Base-by-base conservation (phyloP, 92 coral and sea anemone genomes). In the Epizoanthus rinbou region DNA sequence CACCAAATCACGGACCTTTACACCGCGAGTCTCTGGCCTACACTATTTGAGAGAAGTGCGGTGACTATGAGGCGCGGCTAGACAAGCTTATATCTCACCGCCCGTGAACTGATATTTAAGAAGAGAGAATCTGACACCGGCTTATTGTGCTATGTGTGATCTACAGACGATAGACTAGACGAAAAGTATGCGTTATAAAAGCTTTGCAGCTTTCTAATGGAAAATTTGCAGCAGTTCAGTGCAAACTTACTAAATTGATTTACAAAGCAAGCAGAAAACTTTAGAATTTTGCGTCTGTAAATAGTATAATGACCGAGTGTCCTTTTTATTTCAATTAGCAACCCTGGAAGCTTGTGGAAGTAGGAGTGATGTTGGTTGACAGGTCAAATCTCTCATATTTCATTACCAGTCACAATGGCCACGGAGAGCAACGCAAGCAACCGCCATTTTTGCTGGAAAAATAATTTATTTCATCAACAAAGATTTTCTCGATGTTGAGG, bases 61-160 rank as follows among this genome's bases (percentile, higher is more conserved):
- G 82, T 62, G 71, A 78, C 63, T 78, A 39, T 78, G 69, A 78
- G 82, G 82, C 82, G 82, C 82, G 71, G 70, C 82, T 43, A 78
- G 82, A 78, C 82, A 78, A 57, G 69, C 70, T 60, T 62, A 78
- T 78, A 78, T 78, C 82, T 28, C 82, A 63, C 82, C 69, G 82
- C 69, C 82, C 64, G 82, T 78, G 82, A 69, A 78, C 82, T 78
- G 82, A 78, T 78, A 78, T 78, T 78, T 78, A 78, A 78, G 82
- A 78, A 78, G 82, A 60, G 57, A 78, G 64, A 76, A 78, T 63
- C 17, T 78, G 82, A 78, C 82, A 78, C 82, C 72, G 82, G 82
- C 28, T 78, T 45, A 78, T 78, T 78, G 72, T 78, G 82, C 82
- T 41, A 43, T 62, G 82, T 63, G 71, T 78, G 82, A 78, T 19